A percentile compares a stretch with the other conserved stretches of the same genome.
Evolutionary conservation across 1,140 invertebrate genomes (phyloP).

Genomic region (Homarus americanus): DNA sequence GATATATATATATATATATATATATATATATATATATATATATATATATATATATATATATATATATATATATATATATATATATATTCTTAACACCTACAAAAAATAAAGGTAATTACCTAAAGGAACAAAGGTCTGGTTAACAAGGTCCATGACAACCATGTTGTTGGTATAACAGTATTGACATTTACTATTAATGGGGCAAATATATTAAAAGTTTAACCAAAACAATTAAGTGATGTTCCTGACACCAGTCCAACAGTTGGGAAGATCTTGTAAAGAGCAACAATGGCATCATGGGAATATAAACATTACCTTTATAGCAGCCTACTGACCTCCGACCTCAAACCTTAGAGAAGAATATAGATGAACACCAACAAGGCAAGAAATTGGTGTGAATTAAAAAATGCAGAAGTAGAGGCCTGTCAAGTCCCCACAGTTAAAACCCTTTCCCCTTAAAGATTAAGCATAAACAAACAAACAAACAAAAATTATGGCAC

Average conservation of each 20-base stretch:
- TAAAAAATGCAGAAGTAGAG: slow-evolving; percentile 43
- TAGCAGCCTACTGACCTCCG: slow-evolving; percentile 37
- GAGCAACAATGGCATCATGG: neutral
- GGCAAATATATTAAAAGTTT: neutral
- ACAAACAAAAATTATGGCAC: slow-evolving; percentile 12
- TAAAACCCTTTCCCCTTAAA: neutral
- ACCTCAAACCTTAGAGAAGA: slow-evolving; percentile 40
- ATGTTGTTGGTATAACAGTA: neutral
- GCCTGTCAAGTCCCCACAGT: slow-evolving; percentile 58
- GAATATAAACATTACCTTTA: slow-evolving; percentile 31
- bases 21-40: no score
- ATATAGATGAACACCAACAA: slow-evolving; percentile 52
- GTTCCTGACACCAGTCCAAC: neutral
- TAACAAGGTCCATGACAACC: neutral
- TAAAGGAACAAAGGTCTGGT: neutral
- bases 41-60: slow-evolving; percentile 13
- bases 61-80: slow-evolving; percentile 20
- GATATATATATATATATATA: no score
- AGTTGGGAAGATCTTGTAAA: slow-evolving; percentile 26
- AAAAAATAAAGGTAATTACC: neutral
- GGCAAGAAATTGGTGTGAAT: slow-evolving; percentile 32
- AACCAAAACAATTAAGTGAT: neutral
- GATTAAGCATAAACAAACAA: slow-evolving; percentile 18
- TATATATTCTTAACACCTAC: neutral
- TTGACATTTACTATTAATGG: neutral